Percentiles rank a stretch among this genome's conserved stretches.
phyloP scores from a whole-genome alignment of 2,888 invertebrate genomes.

The Bimastos eiseni region DNA sequence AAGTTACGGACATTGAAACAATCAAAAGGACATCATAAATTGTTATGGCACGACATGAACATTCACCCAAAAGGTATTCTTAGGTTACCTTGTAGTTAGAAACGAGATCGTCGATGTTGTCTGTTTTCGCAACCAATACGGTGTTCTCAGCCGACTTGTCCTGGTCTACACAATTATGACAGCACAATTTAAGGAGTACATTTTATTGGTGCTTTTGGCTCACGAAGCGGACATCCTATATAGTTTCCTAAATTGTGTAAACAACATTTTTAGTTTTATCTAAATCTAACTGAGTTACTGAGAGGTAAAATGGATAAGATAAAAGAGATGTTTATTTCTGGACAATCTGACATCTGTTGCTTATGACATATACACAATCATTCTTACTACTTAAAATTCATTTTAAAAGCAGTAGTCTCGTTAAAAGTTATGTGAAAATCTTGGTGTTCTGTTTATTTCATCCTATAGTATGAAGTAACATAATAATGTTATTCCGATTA shows the following conservation, averaged over 20 bases:
- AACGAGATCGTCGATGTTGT: not conserved
- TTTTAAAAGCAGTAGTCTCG: not conserved
- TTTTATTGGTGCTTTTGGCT: not conserved
- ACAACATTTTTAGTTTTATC: not conserved
- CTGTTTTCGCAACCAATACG: not conserved
- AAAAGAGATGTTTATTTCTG: not conserved
- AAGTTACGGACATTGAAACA: too few relatives aligned
- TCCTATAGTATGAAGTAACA: too few relatives aligned
- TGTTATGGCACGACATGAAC: not conserved
- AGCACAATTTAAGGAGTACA: not conserved
- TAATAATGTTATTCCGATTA: too few relatives aligned
- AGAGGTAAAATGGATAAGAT: not conserved
- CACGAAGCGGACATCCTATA: not conserved
- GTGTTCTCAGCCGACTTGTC: not conserved
- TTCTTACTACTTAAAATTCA: not conserved
- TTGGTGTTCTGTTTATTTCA: too few relatives aligned
- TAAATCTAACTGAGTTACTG: not conserved
- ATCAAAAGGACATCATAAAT: too few relatives aligned
- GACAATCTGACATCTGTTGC: not conserved
- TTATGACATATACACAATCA: not conserved
- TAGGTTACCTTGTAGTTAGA: not conserved
- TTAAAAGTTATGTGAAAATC: not conserved
- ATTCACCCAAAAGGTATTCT: not conserved
- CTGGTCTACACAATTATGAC: not conserved
- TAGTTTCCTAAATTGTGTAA: not conserved